Evolutionary conservation across 2,797 vertebrate genomes (phyloP), one percentile per base, ranked within the genome.

Genomic region (Sebastiscus tertius): DNA sequence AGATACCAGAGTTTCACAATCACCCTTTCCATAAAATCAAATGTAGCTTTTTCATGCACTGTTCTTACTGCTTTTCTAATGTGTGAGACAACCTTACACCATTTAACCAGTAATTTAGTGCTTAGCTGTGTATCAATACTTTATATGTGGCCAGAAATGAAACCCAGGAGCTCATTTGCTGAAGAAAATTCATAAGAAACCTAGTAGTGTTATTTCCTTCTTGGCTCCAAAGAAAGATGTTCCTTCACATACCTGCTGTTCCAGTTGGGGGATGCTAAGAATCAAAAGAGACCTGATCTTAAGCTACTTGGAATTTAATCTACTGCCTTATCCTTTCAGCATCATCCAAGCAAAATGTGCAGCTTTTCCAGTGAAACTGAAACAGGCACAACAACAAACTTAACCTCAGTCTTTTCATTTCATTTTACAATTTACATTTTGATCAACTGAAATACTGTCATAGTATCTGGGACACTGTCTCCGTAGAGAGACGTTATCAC

Each of bases 231-330:
- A 36, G 18, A 64, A 71, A 80, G 63, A 60, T 64, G 24, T 72
- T 61, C 4, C 24, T 75, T 63, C 14, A 69, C 12, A 61, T 52
- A 67, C 65, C 65, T 18, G 22, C 14, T 16, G 22, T 78, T 84
- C 56, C 26, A 31, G 58, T 52, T 14, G 1, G 8, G 6, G 16
- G 34, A 59, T n/a, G 54, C 20, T 1, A 33, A 39, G 60, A 85
- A 85, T 85, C 75, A 86, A 83, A 71, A 49, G 0, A 72, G 11
- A 83, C 81, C 85, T 65, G 80, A 77, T 80, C 2, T 73, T 8
- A 27, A 75, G 24, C 36, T 7, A 6, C 18, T 29, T 54, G 27
- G 70, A 75, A 72, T 69, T 33, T 54, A 49, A 79, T 84, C 67
- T 58, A 3, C 18, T 29, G 4, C 10, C 29, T 70, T 39, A 82